phyloP scores from a whole-genome alignment of 37 sponge, comb jelly and placozoan species.

The Cladorhizidae sp. region DNA sequence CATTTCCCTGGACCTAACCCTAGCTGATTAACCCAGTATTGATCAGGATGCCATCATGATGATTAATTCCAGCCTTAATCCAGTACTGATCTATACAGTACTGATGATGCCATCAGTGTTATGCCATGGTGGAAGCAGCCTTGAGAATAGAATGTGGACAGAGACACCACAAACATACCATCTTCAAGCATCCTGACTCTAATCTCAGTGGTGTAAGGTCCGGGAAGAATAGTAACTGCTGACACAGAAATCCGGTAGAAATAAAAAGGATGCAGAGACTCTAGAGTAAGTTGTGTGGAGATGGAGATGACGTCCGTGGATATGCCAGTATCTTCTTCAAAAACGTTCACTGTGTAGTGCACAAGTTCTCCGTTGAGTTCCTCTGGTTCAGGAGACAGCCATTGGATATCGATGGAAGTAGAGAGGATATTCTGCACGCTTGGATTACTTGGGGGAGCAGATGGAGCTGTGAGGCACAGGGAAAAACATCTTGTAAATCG shows the following conservation, averaged over 20 bases:
- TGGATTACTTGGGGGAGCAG: constrained; percentile 7
- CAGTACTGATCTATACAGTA: too few species aligned
- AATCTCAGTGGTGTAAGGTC: background rate
- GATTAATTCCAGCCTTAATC: too few species aligned
- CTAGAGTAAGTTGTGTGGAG: background rate
- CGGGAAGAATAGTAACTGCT: constrained; percentile 31
- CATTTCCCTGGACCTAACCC: too few species aligned
- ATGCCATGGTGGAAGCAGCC: too few species aligned
- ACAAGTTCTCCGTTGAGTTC: constrained; percentile 24
- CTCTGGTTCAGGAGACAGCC: constrained; percentile 13
- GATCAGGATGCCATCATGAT: too few species aligned
- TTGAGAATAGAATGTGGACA: too few species aligned
- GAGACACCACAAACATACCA: constrained; percentile 16
- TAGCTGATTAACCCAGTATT: too few species aligned
- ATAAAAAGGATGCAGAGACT: constrained; percentile 16
- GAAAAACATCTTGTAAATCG: background rate
- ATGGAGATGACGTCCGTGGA: background rate
- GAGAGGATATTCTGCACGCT: background rate
- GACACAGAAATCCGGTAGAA: constrained; percentile 11
- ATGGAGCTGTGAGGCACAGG: constrained; percentile 5
- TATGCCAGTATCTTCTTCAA: constrained; percentile 15
- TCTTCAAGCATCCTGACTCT: background rate
- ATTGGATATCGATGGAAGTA: background rate
- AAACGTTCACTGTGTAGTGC: constrained; percentile 13
- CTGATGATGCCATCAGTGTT: too few species aligned